These are phyloP conservation scores for Montipora foliosa DNA, from an alignment of 64 coral and sea anemone genomes.

Conservation along the genomic window DNA sequence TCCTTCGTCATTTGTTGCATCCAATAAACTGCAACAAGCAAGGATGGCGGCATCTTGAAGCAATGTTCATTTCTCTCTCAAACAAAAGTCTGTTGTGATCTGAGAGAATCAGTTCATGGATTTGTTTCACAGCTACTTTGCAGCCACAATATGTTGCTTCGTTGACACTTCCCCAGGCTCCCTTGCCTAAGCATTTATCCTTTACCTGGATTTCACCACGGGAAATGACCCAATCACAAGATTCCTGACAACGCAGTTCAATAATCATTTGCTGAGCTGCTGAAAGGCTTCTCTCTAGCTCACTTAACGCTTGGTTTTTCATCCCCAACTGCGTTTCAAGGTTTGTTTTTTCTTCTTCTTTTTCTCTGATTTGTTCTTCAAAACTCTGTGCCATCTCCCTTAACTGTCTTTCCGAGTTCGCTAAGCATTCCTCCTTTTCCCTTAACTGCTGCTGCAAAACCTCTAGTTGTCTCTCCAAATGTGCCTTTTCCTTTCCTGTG, in stretches of 20 bases:
- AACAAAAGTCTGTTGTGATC: slow-evolving; percentile 8
- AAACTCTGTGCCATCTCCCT: too few species aligned
- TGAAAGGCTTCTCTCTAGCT: slow-evolving; percentile 5
- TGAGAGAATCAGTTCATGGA: slow-evolving; percentile 41
- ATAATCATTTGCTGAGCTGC: slow-evolving; percentile 6
- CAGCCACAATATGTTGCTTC: slow-evolving; percentile 35
- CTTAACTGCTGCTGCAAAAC: too few species aligned
- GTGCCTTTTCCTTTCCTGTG: too few species aligned
- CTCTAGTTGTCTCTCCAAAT: too few species aligned
- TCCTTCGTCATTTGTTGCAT: neutral
- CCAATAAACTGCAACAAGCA: slow-evolving; percentile 61
- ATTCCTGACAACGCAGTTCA: neutral
- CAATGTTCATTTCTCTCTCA: slow-evolving; percentile 69
- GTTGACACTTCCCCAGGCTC: slow-evolving; percentile 16
- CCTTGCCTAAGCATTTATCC: slow-evolving; percentile 2
- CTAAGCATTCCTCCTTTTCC: too few species aligned
- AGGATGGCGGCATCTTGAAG: slow-evolving; percentile 59
- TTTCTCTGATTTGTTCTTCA: too few species aligned
- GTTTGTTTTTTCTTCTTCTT: neutral
- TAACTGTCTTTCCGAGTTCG: too few species aligned
- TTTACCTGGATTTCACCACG: slow-evolving; percentile 42
- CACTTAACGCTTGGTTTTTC: neutral
- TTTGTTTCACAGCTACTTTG: slow-evolving; percentile 58
- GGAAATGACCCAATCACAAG: neutral
- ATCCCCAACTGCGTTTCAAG: neutral